Evolutionary conservation across 2,113 vertebrate species (phyloP), one percentile per base, ranked within the genome.

Genomic region (Carassius gibelio): DNA sequence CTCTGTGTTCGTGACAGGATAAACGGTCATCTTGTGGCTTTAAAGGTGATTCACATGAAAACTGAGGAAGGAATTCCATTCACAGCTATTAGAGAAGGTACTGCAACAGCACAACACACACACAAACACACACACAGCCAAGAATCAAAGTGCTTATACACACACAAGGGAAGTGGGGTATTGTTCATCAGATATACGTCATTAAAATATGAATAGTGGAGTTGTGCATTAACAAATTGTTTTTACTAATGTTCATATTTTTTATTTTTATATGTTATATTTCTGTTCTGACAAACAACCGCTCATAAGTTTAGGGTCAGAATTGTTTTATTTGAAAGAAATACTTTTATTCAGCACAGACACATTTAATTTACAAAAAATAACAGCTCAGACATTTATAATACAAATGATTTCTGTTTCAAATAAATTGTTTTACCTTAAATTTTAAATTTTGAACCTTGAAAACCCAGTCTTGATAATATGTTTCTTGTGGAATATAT

Each of bases 61-160:
- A 91, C 91, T 0, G 96, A 99, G 84, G 96, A 98, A 86, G 97
- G 96, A 0, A 89, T 96, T 45, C 96, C 96, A 0, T 98, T 97
- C 90, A 97, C 96, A 11, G 95, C 96, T 78, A 97, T 98, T 87
- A 88, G 94, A 90, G 97, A 99, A 94, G 96, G 97, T 97, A 92
- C 9, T 30, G 15, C 93, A 90, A 38, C 38, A 62, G 17, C 26
- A 34, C 34, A 79, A 7, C n/a, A 45, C n/a, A 38, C 38, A 45
- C 42, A 45, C 42, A 42, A 7, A 42, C 42, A 69, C 26, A 75
- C 5, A 5, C 42, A 69, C 26, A 75, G 9, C 11, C 45, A 11
- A 68, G 78, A 19, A 74, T 17, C 75, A 6, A 7, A 34, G 26
- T 34, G 50, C 23, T 68, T 79, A 55, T 7, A 42, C 38, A 42